A percentile compares a stretch with the other conserved stretches of the same genome.
These are phyloP conservation scores for Apamea epomidion DNA, from an alignment of 2,888 invertebrate species.

Conservation along the genomic window DNA sequence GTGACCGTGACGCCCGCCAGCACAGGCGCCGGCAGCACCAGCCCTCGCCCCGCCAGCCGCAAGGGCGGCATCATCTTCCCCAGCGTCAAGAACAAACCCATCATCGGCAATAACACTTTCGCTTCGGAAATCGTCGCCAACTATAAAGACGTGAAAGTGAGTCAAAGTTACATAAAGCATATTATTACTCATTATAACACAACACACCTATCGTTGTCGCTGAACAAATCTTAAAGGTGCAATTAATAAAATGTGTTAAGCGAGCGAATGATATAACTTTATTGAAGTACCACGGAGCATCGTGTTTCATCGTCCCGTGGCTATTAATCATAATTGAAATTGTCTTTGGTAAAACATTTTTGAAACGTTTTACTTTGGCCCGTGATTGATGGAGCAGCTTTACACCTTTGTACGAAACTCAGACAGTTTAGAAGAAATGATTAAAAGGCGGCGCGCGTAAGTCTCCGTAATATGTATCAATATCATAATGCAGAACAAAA, in stretches of 20 bases:
- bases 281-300: slow-evolving; percentile 45
- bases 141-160: slow-evolving; percentile 96
- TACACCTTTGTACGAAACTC: slow-evolving; percentile 14
- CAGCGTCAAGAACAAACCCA: slow-evolving; percentile 97
- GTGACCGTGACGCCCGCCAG: slow-evolving; percentile 82
- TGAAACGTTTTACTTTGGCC: slow-evolving; percentile 25
- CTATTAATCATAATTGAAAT: slow-evolving; percentile 38
- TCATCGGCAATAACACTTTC: slow-evolving; percentile 95
- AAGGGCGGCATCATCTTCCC: slow-evolving; percentile 97
- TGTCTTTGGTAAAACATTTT: slow-evolving; percentile 17
- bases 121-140: slow-evolving; percentile 94
- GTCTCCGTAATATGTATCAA: slow-evolving; percentile 18
- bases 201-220: slow-evolving; percentile 67
- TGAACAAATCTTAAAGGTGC: slow-evolving; percentile 66
- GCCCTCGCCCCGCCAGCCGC: slow-evolving; percentile 88
- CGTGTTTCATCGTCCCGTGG: slow-evolving; percentile 21
- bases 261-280: slow-evolving; percentile 70
- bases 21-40: slow-evolving; percentile 79
- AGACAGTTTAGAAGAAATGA: background rate
- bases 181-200: slow-evolving; percentile 69
- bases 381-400: slow-evolving; percentile 21
- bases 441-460: background rate
- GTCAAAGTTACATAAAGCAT: slow-evolving; percentile 79
- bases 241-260: slow-evolving; percentile 70
- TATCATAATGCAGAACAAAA: slow-evolving; percentile 39